Conservation (phyloP, 2,888 invertebrate genomes). For the Heterodera filipjevi region DNA sequence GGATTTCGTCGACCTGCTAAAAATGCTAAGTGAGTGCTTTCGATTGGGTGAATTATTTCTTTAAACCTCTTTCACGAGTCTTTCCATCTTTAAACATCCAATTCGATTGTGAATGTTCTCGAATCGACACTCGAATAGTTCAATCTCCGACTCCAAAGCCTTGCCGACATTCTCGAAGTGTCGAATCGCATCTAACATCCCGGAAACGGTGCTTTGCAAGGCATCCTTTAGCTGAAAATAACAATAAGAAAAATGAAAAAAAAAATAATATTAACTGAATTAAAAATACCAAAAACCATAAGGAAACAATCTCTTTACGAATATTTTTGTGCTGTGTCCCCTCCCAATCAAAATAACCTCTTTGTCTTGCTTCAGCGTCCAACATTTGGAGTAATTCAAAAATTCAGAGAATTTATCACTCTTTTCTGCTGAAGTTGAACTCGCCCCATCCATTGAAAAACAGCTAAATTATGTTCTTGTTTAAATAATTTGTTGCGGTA, state of each 20-base stretch:
- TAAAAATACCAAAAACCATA: too few relatives aligned
- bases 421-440: conserved; percentile 9
- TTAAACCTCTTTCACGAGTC: conserved; percentile 34
- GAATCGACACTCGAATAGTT: conserved; percentile 16
- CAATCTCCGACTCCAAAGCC: conserved; percentile 23
- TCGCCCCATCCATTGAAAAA: neutral
- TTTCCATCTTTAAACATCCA: conserved; percentile 26
- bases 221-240: conserved; percentile 31
- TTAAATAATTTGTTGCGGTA: too few relatives aligned
- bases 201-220: conserved; percentile 9
- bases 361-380: conserved; percentile 33
- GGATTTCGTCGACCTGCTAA: conserved; percentile 23
- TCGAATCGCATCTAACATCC: conserved; percentile 20
- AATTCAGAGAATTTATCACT: conserved; percentile 1
- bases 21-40: neutral
- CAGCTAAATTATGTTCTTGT: neutral
- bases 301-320: too few relatives aligned
- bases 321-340: too few relatives aligned
- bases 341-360: conserved; percentile 27
- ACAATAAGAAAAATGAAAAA: conserved; percentile 5
- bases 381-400: neutral
- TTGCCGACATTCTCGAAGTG: conserved; percentile 7
- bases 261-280: neutral
- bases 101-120: conserved; percentile 31
- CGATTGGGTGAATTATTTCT: neutral